Percentiles rank a stretch among this genome's conserved stretches.
phyloP scores from a whole-genome alignment of 2,797 vertebrate species.

The Huso huso region DNA sequence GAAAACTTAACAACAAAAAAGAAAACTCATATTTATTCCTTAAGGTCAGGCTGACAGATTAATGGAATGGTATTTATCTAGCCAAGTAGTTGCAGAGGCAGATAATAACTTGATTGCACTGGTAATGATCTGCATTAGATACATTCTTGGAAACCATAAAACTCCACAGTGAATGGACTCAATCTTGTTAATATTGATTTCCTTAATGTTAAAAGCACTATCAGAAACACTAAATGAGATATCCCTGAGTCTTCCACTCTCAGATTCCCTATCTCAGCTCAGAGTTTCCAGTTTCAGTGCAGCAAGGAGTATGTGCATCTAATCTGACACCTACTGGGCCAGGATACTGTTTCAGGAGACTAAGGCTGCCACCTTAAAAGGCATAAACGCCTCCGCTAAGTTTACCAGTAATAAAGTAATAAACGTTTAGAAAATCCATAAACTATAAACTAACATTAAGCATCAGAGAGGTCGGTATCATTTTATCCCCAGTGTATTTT shows the following conservation, averaged over 20 bases:
- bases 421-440: too few relatives aligned
- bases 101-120: conserved; percentile 69
- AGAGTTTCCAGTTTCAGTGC: conserved; percentile 53
- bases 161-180: conserved; percentile 64
- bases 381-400: too few relatives aligned
- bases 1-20: too few relatives aligned
- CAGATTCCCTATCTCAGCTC: conserved; percentile 34
- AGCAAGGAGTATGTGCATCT: conserved; percentile 60
- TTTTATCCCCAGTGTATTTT: too few relatives aligned
- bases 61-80: conserved; percentile 42
- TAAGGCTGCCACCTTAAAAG: too few relatives aligned
- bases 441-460: too few relatives aligned
- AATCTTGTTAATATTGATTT: conserved; percentile 80
- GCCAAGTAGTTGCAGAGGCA: conserved; percentile 42
- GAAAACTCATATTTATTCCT: conserved; percentile 18
- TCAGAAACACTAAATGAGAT: conserved; percentile 60
- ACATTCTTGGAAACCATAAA: conserved; percentile 76
- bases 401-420: too few relatives aligned
- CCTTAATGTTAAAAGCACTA: conserved; percentile 74
- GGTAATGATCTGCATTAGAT: conserved; percentile 81
- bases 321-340: conserved; percentile 68
- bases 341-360: conserved; percentile 54
- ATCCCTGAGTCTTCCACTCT: conserved; percentile 49
- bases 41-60: conserved; percentile 28
- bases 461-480: too few relatives aligned